These are phyloP conservation scores for Colius striatus DNA, from an alignment of 2,113 vertebrate genomes.

Conservation along the genomic window DNA sequence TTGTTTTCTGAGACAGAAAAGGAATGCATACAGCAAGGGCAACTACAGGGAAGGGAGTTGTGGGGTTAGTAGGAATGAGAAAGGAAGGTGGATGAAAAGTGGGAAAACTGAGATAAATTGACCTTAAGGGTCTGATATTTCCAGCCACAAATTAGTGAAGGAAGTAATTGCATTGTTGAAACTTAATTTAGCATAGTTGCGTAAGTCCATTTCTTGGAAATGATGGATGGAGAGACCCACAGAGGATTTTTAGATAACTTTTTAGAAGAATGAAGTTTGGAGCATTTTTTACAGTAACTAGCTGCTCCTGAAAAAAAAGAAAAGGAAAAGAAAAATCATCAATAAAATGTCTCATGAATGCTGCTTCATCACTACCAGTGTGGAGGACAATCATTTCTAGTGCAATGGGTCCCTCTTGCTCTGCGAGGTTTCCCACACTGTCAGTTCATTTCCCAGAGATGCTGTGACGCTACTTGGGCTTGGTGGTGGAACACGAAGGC, in stretches of 20 bases:
- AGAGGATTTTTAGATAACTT: not conserved
- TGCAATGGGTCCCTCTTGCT: not conserved
- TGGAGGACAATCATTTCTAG: not conserved
- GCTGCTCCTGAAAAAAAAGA: not conserved
- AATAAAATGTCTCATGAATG: not conserved
- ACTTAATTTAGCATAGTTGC: not conserved
- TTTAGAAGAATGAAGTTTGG: not conserved
- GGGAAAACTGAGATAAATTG: not conserved
- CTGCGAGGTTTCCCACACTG: not conserved
- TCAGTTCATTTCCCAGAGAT: not conserved
- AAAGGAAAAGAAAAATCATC: accelerated
- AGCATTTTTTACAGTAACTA: not conserved
- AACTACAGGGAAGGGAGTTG: not conserved
- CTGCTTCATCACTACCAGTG: not conserved
- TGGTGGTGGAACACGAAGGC: accelerated
- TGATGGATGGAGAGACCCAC: not conserved
- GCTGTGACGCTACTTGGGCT: not conserved
- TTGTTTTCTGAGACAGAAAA: not conserved
- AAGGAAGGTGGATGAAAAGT: not conserved
- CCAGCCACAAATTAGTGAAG: not conserved
- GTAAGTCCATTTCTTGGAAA: not conserved
- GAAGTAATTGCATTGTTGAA: not conserved
- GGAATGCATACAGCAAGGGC: not conserved
- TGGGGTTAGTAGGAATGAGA: not conserved
- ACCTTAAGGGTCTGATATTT: not conserved